Evolutionary conservation across 1,140 invertebrate species (phyloP), one percentile per base, ranked within the genome.

Genomic region (Trachymyrmex cornetzi): DNA sequence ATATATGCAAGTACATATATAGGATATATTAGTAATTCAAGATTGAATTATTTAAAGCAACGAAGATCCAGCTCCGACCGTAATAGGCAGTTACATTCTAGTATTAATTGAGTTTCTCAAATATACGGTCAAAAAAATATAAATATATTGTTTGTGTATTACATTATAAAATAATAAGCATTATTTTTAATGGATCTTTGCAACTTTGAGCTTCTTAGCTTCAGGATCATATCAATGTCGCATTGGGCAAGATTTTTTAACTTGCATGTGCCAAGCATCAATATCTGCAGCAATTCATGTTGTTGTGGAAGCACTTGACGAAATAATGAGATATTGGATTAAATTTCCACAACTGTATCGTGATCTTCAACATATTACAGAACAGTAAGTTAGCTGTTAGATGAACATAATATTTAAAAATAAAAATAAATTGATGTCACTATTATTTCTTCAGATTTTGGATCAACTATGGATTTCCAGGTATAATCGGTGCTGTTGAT

Each of bases 401-500:
- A 44, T n/a, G 44, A 44, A 11, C n/a, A 19, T 67, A 69, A 44
- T 57, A 67, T 67, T 38, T 38, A 66, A 66, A 34, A 19, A n/a
- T 30, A 66, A 66, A 66, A 19, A 67, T 67, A 44, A n/a, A 67
- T 67, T 19, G 19, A 2, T 67, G 44, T 44, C 22, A 63, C n/a
- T 67, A 67, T 67, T 67, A 50, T 50, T 50, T 50, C 14, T 50
- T 22, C 30, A 67, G 64, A 67, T 67, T 67, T 67, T 67, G 30
- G 19, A 38, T 19, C 34, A 1, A 67, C n/a, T 67, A 34, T 38
- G 2, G 64, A 44, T 67, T n/a, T 38, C 34, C 64, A 22, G 50
- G 50, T 53, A 16, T 19, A 44, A 67, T 67, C 22, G 64, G 34
- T 44, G 34, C 5, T 67, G 34, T 67, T 38, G 34, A 67, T 67